A percentile compares a stretch with the other conserved stretches of the same genome.
phyloP scores from a whole-genome alignment of 2,113 vertebrate species.

The Martes martes region DNA sequence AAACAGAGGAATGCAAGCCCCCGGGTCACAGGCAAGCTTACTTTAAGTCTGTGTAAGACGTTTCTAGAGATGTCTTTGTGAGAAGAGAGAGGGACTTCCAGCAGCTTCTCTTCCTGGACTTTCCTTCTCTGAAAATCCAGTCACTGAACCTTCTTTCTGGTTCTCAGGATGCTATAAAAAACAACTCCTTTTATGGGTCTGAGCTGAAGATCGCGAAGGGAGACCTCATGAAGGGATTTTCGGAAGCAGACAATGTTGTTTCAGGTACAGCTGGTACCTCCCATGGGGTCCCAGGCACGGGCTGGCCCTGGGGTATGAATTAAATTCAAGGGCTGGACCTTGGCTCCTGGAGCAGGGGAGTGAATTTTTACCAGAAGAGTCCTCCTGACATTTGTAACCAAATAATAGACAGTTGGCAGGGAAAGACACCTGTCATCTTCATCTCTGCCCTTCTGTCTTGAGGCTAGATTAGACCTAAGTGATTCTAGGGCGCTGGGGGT shows the following conservation, averaged over 20 bases:
- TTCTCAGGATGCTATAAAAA: slow-evolving; percentile 91
- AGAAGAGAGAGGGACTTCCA: background rate
- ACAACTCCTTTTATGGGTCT: slow-evolving; percentile 89
- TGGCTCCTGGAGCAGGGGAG: background rate
- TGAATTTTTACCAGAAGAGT: background rate
- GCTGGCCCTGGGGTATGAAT: background rate
- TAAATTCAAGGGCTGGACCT: background rate
- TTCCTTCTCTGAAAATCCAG: background rate
- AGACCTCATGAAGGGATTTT: slow-evolving; percentile 90
- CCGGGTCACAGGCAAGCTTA: background rate
- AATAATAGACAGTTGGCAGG: background rate
- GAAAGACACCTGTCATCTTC: background rate
- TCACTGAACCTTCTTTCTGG: slow-evolving; percentile 8
- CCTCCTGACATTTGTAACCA: background rate
- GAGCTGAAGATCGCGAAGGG: slow-evolving; percentile 90
- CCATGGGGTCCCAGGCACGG: accelerated
- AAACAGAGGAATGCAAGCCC: background rate
- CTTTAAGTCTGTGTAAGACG: background rate
- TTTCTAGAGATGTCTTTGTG: background rate
- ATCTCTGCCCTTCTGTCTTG: background rate
- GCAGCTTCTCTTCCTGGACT: background rate
- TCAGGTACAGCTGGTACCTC: slow-evolving; percentile 83
- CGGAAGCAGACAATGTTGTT: slow-evolving; percentile 90
- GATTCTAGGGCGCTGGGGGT: background rate
- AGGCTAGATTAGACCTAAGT: background rate